Evolutionary conservation across 1,140 invertebrate genomes (phyloP).

Genomic region (Drosophila asahinai): DNA sequence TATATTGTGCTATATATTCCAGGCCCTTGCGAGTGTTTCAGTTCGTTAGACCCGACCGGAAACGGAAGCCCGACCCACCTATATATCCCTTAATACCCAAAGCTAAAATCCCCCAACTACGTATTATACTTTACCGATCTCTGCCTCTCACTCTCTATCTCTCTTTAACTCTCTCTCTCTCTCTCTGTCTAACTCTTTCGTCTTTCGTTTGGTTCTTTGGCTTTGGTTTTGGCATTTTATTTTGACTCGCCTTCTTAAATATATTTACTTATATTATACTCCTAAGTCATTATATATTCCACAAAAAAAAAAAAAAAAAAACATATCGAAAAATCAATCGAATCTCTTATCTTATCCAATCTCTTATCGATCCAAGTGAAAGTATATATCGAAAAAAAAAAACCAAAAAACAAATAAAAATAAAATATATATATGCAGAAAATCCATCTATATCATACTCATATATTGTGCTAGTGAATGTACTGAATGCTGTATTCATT

Average conservation of each 20-base stretch:
- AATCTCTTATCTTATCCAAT: slow-evolving; percentile 57
- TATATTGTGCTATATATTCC: slow-evolving; percentile 9
- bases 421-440: slow-evolving; percentile 49
- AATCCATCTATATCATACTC: slow-evolving; percentile 74
- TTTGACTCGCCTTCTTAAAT: slow-evolving; percentile 57
- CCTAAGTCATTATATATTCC: slow-evolving; percentile 47
- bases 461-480: slow-evolving; percentile 85
- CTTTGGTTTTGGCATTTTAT: slow-evolving; percentile 56
- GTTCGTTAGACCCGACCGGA: slow-evolving; percentile 22
- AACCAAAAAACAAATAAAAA: slow-evolving; percentile 28
- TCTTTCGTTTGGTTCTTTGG: slow-evolving; percentile 49
- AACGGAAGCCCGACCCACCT: slow-evolving; percentile 24
- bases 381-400: slow-evolving; percentile 44
- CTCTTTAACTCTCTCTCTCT: slow-evolving; percentile 20
- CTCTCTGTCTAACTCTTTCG: slow-evolving; percentile 28
- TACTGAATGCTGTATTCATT: slow-evolving; percentile 85
- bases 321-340: slow-evolving; percentile 36
- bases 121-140: slow-evolving; percentile 40
- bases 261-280: slow-evolving; percentile 59
- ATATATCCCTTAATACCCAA: slow-evolving; percentile 16
- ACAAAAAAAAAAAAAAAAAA: slow-evolving; percentile 33
- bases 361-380: slow-evolving; percentile 49
- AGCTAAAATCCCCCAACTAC: slow-evolving; percentile 31
- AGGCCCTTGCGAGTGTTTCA: slow-evolving; percentile 23
- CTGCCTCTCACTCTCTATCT: slow-evolving; percentile 31